Conservation (phyloP, 2,113 vertebrate genomes). For the Prunella fulvescens region DNA sequence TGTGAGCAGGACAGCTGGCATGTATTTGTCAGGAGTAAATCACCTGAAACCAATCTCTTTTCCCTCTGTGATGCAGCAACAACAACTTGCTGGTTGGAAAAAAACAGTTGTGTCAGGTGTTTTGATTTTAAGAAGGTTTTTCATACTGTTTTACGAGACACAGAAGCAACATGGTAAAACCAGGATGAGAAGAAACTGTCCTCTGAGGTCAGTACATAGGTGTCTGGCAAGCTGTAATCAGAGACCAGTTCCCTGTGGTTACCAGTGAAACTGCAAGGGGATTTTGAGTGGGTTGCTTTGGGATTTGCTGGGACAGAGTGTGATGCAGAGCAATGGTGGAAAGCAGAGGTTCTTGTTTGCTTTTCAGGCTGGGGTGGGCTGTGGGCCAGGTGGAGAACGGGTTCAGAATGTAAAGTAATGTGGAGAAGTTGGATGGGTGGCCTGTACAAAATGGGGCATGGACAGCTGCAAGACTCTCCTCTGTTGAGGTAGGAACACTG, state of each 20-base stretch:
- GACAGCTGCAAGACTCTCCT: neutral
- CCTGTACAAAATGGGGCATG: neutral
- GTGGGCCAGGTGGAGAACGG: neutral
- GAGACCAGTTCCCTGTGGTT: neutral
- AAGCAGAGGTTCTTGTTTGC: neutral
- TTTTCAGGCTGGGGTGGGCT: neutral
- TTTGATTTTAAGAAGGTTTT: neutral
- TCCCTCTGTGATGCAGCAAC: neutral
- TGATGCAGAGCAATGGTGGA: rapidly evolving
- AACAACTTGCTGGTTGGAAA: neutral
- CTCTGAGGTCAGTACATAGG: neutral
- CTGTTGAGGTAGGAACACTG: neutral
- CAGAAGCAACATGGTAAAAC: neutral
- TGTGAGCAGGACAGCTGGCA: neutral
- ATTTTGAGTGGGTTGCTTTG: neutral
- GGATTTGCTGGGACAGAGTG: neutral
- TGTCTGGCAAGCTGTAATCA: neutral
- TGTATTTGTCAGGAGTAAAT: neutral
- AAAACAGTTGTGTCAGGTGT: neutral
- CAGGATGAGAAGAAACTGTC: neutral
- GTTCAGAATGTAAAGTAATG: neutral
- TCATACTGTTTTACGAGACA: neutral
- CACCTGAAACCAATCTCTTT: neutral
- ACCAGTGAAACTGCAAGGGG: neutral
- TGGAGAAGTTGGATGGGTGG: neutral